phyloP scores from a whole-genome alignment of 2,797 vertebrate genomes.

The Brachymystax lenok region DNA sequence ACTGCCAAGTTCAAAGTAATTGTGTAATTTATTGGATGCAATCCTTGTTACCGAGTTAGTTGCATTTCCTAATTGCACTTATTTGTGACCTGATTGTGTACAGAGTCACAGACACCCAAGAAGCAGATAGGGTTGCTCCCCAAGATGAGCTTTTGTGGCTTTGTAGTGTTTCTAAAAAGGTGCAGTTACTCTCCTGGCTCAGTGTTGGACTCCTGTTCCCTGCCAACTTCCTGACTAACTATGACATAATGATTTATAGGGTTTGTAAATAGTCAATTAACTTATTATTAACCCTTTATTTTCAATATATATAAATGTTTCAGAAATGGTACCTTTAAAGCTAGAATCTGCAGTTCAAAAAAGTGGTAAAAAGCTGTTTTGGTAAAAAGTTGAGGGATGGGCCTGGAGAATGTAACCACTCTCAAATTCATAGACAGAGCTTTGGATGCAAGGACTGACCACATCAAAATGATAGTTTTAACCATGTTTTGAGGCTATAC shows the following conservation, averaged over 20 bases:
- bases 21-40: neutral
- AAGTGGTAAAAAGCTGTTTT: no score
- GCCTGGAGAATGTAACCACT: no score
- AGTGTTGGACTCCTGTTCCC: constrained; percentile 8
- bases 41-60: constrained; percentile 20
- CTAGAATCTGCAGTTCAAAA: no score
- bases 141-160: constrained; percentile 11
- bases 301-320: neutral
- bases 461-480: no score
- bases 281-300: neutral
- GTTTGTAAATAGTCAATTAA: neutral
- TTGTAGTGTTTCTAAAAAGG: neutral
- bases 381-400: no score
- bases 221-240: neutral
- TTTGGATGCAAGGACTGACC: no score
- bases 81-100: constrained; percentile 26
- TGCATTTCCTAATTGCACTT: constrained; percentile 33
- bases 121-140: constrained; percentile 27
- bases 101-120: constrained; percentile 26
- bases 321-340: neutral
- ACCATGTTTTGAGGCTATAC: no score
- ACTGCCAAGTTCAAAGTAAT: neutral
- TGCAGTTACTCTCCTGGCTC: neutral
- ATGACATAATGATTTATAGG: neutral
- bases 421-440: no score